Evolutionary conservation across 2,797 vertebrate genomes (phyloP), one percentile per base, ranked within the genome.

Genomic region (Rachycentron canadum): DNA sequence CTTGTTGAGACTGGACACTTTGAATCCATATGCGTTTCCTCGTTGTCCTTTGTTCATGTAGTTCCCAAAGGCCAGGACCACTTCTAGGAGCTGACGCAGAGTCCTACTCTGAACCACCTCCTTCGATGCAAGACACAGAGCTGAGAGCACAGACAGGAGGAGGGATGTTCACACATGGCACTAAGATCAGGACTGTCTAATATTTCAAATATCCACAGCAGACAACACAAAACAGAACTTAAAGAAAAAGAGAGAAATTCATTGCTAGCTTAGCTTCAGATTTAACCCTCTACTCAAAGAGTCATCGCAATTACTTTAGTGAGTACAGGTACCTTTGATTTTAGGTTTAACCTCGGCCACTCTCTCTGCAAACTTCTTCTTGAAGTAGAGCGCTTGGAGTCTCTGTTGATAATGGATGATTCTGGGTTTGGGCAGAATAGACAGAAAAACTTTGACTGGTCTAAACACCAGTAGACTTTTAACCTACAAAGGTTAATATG

Each of bases 1-100:
- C 94, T 99, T 99, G 93, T 98, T 99, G 67, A 99, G 96, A 78
- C 97, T 98, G 79, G 96, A 95, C 76, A 99, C 93, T 92, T 96
- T 98, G 79, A 99, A 99, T 43, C 98, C 98, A 0, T 94, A 97
- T 0, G 97, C 97, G 0, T 97, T 98, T 69, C 97, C 98, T 77
- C 97, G 94, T 79, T 98, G 97, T 59, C 98, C 98, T 88, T 98
- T 99, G 92, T 98, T 99, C 97, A 99, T 99, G 90, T 97, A 99
- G 95, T 99, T 99, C 47, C 97, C 98, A 1, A 99, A 96, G 34
- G 98, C 97, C 90, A 99, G 92, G 53, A 98, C 96, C 83, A 99
- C 86, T 56, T 89, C 83, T 0, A 91, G 88, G 55, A 92, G 74
- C 69, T 90, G 90, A 28, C 52, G 63, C 12, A 93, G 84, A 0